Base-by-base conservation (phyloP, 2,888 invertebrate species). In the Microchrysa polita region DNA sequence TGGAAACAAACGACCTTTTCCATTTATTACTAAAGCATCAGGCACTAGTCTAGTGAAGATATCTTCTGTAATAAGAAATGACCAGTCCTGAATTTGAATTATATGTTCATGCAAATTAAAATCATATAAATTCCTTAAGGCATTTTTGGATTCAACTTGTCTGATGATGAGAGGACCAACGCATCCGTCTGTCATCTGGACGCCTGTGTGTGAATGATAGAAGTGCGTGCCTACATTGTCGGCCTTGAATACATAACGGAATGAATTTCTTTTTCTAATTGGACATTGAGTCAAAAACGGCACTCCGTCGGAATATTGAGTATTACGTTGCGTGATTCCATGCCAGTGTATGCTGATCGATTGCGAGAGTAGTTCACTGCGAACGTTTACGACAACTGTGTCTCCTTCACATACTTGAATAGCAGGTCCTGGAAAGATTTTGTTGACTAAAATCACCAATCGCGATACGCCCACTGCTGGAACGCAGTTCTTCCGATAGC, bases 341-440 rank as follows among this genome's bases (percentile, higher is more conserved):
- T 96, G 96, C 95, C 95, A 96, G 81, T 96, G 96, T 23, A 96
- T 89, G 0, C 92, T 90, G 0, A 93, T 92, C 1, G 91, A 90
- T 80, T 93, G 92, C 0, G 91, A 91, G 80, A 89, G 88, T 81
- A 95, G 84, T 69, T 88, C 87, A 81, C 96, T 96, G 72, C 88
- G 88, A 10, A 95, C 91, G 80, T 94, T 93, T 0, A 95, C 93
- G 34, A 93, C 88, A 1, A 95, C 85, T 40, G 88, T 87, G 81
- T 96, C 96, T 20, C 92, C 90, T 80, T 91, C 87, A 81, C 95
- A 95, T 5, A 86, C 86, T 80, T 86, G 84, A 59, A 88, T 86
- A 9, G 82, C 74, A 0, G 87, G 87, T 20, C 87, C 87, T 0
- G 87, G 87, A 44, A 87, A 77, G 77, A 82, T 80, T 23, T 87